Conservation (phyloP, 2,113 vertebrate species). For the Nannobrachium achirus region DNA sequence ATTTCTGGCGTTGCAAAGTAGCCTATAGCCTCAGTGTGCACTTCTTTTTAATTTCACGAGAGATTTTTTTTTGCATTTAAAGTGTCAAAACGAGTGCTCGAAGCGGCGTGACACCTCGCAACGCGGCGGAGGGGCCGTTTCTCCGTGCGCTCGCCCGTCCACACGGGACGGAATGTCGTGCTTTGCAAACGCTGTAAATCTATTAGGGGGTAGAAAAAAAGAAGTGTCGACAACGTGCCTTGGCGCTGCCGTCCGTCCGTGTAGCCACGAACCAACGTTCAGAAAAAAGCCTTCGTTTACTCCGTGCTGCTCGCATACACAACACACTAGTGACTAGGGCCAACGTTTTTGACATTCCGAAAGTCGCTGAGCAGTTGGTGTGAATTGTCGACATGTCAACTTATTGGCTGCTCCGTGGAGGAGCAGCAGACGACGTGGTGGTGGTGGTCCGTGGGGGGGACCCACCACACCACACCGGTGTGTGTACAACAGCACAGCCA, state of each 20-base stretch:
- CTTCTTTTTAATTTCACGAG: too few species aligned
- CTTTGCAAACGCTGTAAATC: slow-evolving; percentile 47
- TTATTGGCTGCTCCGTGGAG: slow-evolving; percentile 71
- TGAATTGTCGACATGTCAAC: slow-evolving; percentile 78
- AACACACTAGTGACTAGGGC: slow-evolving; percentile 14
- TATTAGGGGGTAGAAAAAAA: too few species aligned
- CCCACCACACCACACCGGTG: slow-evolving; percentile 70
- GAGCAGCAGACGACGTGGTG: slow-evolving; percentile 77
- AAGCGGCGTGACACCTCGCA: slow-evolving; percentile 44
- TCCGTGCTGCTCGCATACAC: slow-evolving; percentile 27
- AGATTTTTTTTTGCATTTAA: slow-evolving; percentile 61
- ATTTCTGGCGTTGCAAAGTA: slow-evolving; percentile 77
- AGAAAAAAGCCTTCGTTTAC: slow-evolving; percentile 54
- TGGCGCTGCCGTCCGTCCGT: slow-evolving; percentile 39
- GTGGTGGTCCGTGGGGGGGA: too few species aligned
- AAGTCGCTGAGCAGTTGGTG: slow-evolving; percentile 69
- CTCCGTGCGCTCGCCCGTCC: slow-evolving; percentile 19
- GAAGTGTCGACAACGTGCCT: slow-evolving; percentile 71
- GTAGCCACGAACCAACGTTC: slow-evolving; percentile 36
- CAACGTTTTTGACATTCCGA: slow-evolving; percentile 59
- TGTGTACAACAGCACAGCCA: too few species aligned
- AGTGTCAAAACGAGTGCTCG: slow-evolving; percentile 31
- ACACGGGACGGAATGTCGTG: slow-evolving; percentile 52
- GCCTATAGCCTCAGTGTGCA: too few species aligned
- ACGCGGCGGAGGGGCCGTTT: slow-evolving; percentile 27